Base-by-base conservation (phyloP, 2,797 vertebrate genomes). In the Melanotaenia maccullochi region DNA sequence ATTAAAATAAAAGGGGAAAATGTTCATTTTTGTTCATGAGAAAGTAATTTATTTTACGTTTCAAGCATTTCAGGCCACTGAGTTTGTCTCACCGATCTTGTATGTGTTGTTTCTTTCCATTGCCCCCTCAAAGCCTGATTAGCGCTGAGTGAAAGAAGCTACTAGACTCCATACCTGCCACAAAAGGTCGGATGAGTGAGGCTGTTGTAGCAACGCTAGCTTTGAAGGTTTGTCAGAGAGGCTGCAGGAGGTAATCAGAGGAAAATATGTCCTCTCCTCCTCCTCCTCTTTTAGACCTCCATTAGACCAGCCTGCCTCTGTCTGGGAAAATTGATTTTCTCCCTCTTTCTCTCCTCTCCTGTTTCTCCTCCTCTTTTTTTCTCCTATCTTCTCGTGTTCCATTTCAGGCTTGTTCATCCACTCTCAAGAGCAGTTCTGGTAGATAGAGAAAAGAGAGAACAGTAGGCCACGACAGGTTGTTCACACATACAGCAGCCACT, bases 301-400 rank as follows among this genome's bases (percentile, higher is more conserved):
- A 94, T 94, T 93, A 95, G 89, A 89, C 85, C 83, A 85, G 89
- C 84, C 90, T 86, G 85, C 82, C 81, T 90, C 89, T 89, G 78
- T 93, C 88, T 85, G 89, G 82, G 91, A 92, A 94, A 94, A 94
- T 94, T 92, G 93, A 94, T 93, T 94, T 92, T 89, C 79, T 85
- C 86, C 73, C 78, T 84, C 65, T 60, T 73, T 60, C 69, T 76
- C 73, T 87, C 64, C 65, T 82, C 82, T 81, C 61, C 66, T 55
- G 44, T 79, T 65, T 79, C 81, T 78, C 44, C 76, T 70, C 57
- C 78, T 70, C 78, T 81, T 87, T 78, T 78, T 71, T 61, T 71
- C n/a, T 42, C 24, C 42, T 55, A 22, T 60, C 81, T 79, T 86
- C 90, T 93, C 88, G 69, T 85, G 89, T 93, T 93, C 91, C 92